phyloP scores from a whole-genome alignment of 1,140 invertebrate genomes.

The Trichonephila clavipes region DNA sequence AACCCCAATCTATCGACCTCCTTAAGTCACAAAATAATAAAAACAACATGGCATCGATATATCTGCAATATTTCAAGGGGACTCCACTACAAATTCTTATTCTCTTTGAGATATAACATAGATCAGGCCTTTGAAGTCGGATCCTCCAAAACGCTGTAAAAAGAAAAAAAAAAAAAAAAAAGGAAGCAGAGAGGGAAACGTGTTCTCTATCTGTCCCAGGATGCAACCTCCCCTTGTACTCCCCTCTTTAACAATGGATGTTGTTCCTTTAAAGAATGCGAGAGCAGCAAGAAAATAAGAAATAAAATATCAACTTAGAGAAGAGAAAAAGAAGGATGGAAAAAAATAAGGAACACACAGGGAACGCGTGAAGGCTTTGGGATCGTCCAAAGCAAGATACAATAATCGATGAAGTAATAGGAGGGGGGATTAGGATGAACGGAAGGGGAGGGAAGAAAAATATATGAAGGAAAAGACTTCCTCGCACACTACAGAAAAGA shows the following conservation, averaged over 20 bases:
- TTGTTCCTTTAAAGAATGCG: constrained; percentile 34
- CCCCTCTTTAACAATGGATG: constrained; percentile 6
- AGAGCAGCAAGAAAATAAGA: neutral
- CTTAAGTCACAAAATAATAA: neutral
- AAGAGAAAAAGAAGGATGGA: neutral
- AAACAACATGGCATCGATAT: neutral
- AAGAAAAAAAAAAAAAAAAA: no score
- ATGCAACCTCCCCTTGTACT: neutral
- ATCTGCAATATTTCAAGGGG: neutral
- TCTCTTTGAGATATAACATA: neutral
- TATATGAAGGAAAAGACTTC: neutral
- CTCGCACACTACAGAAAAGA: neutral
- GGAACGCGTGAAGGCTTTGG: neutral
- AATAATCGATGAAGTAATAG: constrained; percentile 35
- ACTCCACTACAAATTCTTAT: neutral
- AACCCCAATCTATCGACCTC: no score
- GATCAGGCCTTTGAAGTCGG: neutral
- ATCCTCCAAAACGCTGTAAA: neutral
- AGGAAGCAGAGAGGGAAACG: no score
- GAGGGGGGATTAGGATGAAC: neutral
- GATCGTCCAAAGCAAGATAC: neutral
- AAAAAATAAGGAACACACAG: neutral
- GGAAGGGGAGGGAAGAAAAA: neutral
- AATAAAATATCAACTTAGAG: neutral
- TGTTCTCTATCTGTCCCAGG: no score